Base-by-base conservation (phyloP, 1,140 invertebrate genomes). In the Gryllus bimaculatus region DNA sequence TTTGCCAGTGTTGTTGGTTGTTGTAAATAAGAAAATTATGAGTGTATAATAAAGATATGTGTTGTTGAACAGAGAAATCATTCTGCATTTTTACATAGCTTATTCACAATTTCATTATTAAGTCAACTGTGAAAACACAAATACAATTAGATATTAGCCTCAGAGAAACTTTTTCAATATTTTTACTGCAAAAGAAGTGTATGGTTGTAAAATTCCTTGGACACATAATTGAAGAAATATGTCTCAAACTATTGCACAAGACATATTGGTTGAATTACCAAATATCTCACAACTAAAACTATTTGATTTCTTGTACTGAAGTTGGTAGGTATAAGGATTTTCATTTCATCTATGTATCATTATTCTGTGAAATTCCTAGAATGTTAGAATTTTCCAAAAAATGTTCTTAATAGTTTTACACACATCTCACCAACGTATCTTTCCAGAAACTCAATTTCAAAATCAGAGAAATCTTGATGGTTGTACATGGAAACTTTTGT, bases 201-300 rank as follows among this genome's bases (percentile, higher is more conserved):
- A 18, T 13, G 54, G 54, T 66, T 66, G 54, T 66, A 66, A 66
- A 10, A 10, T 66, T 66, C 54, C 10, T 13, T 66, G 54, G 54
- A 66, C 54, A 66, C 54, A 66, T 66, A 66, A 66, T 66, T 66
- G 54, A 66, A 66, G 54, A 66, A 66, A 66, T 66, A 66, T 18
- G 18, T 13, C 54, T 66, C 10, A 66, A 66, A 10, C 18, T 10
- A 13, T 66, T 66, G 54, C 54, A 66, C 54, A 13, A 13, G 54
- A 13, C 10, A 66, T 66, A 66, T 66, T 66, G 54, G 54, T 66
- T 66, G 54, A 18, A 13, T 66, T 66, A 66, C 54, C 54, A 66
- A 66, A 66, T 66, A 66, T 66, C 26, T 39, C 54, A 66, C 18
- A 66, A 66, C 10, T 10, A 66, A 66, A 66, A 13, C 10, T 3